Evolutionary conservation across 2,888 invertebrate species (phyloP), one percentile per base, ranked within the genome.

Genomic region (Lamellibrachia columna): DNA sequence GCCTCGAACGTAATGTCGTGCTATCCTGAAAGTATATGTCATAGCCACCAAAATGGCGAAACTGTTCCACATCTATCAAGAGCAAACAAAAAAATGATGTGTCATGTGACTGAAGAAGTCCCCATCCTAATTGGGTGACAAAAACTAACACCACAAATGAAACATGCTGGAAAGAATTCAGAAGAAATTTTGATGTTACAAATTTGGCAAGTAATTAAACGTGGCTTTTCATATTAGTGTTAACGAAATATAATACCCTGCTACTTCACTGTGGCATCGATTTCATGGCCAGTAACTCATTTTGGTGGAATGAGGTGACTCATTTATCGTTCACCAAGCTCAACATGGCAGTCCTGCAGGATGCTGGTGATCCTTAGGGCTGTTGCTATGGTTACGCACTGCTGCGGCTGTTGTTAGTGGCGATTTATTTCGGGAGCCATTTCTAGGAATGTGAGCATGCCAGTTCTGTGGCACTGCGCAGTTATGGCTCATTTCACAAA

Each of bases 391-490:
- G 75, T 6, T 22, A 75, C 22, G 22, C 22, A 2, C 75, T 75
- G 75, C 75, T 75, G 75, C 75, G n/a, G 75, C 15, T 75, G 75
- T n/a, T 75, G 75, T 75, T 75, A 75, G 75, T 75, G 75, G 22
- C 3, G 22, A 75, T 75, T 75, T 75, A 75, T 75, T 75, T 75
- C 22, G 15, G 75, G 75, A 75, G n/a, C 22, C 22, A 11, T 75
- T 75, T 75, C 75, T 75, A 22, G 75, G 75, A 75, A 75, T 75
- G 75, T 22, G 22, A 3, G n/a, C 75, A 75, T 22, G 75, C 22
- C 75, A 75, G 75, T 22, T 6, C 75, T 22, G 75, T 75, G 75
- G 75, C 75, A 75, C n/a, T 75, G n/a, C 75, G 75, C 15, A 75
- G 75, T 11, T 75, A 75, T 75, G 75, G 75, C 75, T 75, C 75